Conservation (phyloP, 2,888 invertebrate species). For the Polydrusus cervinus region DNA sequence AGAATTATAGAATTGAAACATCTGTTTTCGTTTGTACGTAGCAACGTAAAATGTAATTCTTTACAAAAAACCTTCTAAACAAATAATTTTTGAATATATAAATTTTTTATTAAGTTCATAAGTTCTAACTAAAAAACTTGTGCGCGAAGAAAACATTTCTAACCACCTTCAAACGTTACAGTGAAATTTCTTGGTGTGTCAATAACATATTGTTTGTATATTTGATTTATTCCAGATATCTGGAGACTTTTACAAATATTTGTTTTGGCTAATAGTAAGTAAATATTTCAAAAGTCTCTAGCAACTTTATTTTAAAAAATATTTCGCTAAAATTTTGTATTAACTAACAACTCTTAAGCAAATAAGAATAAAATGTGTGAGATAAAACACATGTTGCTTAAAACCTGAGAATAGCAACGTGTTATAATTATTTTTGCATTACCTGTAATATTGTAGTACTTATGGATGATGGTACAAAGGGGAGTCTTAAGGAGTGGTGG, state of each 20-base stretch:
- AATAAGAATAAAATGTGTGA: background rate
- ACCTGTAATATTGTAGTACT: no score
- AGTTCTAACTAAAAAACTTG: background rate
- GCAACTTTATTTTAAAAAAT: background rate
- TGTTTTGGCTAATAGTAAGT: background rate
- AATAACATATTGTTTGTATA: conserved; percentile 24
- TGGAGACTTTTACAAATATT: conserved; percentile 9
- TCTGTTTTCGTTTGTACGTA: conserved; percentile 36
- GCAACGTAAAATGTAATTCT: conserved; percentile 15
- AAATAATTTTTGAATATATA: background rate
- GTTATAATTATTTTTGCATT: no score
- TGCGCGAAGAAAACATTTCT: background rate
- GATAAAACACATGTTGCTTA: conserved; percentile 2
- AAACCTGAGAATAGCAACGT: background rate
- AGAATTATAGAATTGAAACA: conserved; percentile 26
- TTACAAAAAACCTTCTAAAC: background rate
- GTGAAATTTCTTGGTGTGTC: conserved; percentile 9
- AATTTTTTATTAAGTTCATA: background rate
- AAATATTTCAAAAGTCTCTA: background rate
- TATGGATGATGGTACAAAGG: no score
- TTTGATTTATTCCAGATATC: conserved; percentile 5
- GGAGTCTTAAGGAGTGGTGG: no score
- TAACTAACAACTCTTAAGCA: background rate
- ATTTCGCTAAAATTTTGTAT: background rate
- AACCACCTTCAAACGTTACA: background rate